Percentiles rank a stretch among this genome's conserved stretches.
Conservation (phyloP, 2,113 vertebrate species). For the Rallus limicola region DNA sequence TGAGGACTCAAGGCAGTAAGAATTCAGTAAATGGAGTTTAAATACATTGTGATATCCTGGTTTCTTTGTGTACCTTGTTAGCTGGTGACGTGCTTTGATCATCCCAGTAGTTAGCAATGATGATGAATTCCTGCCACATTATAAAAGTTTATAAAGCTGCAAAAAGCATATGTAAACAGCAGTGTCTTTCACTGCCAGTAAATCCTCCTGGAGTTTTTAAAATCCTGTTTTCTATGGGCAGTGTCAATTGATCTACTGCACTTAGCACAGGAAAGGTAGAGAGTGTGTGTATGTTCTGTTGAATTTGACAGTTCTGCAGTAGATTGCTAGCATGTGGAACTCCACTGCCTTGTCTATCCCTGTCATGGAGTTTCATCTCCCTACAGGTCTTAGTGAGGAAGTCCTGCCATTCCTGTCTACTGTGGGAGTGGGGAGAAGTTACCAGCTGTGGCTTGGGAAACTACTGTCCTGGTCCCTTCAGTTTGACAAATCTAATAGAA, state of each 20-base stretch:
- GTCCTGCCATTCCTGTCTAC: not conserved
- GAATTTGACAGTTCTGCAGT: not conserved
- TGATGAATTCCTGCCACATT: not conserved
- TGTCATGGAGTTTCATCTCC: not conserved
- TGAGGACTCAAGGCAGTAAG: not conserved
- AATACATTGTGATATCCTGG: not conserved
- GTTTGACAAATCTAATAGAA: not conserved
- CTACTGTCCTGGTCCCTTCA: not conserved
- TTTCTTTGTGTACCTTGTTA: not conserved
- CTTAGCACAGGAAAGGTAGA: not conserved
- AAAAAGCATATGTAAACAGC: not conserved
- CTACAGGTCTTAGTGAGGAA: not conserved
- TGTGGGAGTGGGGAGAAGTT: not conserved
- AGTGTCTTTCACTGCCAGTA: not conserved
- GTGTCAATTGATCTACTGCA: not conserved
- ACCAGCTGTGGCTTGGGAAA: not conserved
- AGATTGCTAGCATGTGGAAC: not conserved
- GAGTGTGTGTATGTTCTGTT: not conserved
- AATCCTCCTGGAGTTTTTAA: not conserved
- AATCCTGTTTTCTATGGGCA: not conserved
- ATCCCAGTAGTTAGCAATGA: not conserved
- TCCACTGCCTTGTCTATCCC: not conserved
- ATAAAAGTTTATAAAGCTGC: not conserved
- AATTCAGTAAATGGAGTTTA: not conserved
- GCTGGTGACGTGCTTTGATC: not conserved